Conservation (phyloP, 2,113 vertebrate species). For the Platysteira castanea region DNA sequence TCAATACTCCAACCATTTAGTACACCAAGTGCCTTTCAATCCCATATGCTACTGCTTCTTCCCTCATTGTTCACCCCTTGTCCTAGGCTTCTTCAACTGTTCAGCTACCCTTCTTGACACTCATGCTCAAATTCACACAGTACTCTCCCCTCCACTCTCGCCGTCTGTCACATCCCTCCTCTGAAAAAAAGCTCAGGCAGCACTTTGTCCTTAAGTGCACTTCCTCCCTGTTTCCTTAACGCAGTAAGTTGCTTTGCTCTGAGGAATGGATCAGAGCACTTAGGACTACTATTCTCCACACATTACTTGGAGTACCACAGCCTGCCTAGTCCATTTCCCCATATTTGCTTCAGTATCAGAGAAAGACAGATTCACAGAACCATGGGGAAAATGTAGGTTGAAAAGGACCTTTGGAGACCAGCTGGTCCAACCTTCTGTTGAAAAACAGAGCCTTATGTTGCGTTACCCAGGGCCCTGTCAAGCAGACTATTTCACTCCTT, state of each 20-base stretch:
- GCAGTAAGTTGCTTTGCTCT: neutral
- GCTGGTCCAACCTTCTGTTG: neutral
- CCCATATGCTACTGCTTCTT: neutral
- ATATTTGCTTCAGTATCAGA: neutral
- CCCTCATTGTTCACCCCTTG: neutral
- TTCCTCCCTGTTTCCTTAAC: neutral
- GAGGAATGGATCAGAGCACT: neutral
- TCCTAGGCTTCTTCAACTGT: neutral
- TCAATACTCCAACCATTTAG: neutral
- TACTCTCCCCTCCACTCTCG: neutral
- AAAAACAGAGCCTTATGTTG: neutral
- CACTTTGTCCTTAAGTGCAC: neutral
- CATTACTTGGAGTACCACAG: neutral
- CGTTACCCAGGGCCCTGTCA: neutral
- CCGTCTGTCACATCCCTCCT: accelerated
- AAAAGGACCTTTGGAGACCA: neutral
- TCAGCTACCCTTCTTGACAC: neutral
- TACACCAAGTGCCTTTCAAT: neutral
- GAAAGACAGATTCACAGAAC: neutral
- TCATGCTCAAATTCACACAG: neutral
- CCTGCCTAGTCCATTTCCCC: neutral
- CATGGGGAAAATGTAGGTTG: neutral
- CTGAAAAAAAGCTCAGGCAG: neutral
- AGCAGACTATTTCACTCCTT: neutral
- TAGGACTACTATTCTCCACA: neutral